Evolutionary conservation across 1,140 invertebrate genomes (phyloP), one percentile per base, ranked within the genome.

Genomic region (Dolichoris vasculosae): DNA sequence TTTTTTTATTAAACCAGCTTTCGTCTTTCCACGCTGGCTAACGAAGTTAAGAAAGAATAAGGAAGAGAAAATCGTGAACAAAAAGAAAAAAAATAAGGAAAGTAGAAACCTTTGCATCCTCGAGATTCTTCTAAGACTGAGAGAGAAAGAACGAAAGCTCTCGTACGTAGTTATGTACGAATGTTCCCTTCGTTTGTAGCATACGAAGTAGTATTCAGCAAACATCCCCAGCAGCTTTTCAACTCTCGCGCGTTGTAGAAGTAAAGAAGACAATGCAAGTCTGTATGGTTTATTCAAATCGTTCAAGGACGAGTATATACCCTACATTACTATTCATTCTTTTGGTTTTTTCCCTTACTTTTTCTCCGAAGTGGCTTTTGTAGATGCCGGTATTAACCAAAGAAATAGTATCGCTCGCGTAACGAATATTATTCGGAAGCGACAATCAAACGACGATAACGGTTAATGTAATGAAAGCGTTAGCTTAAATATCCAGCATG

Each of bases 201-300:
- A 90, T 90, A 90, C 86, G 86, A 90, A 89, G 90, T 90, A 88
- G 89, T 88, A 89, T 90, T 90, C 89, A 88, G 87, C 86, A 91
- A 90, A 89, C 89, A 90, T 88, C 86, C 77, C 80, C 67, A 82
- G 82, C 85, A 84, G 88, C 89, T 89, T 90, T 90, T 89, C 87
- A 89, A 89, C 89, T 88, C 79, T 26, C 75, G 82, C 88, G 88
- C 84, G 63, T 17, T 51, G 15, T 17, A 51, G 48, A 51, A 30
- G 59, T 26, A 32, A 63, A 2, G 71, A 8, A 40, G 40, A 46
- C 6, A 23, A 8, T 76, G 73, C 30, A 63, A 13, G 40, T 13
- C 35, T 20, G 64, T n/a, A 83, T 89, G 88, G 86, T 89, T 90
- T 90, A 90, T 91, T 91, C 89, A 90, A 90, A 90, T 91, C 81